These are phyloP conservation scores for Trididemnum clinides DNA, from an alignment of 23 tunicate species.

Conservation along the genomic window DNA sequence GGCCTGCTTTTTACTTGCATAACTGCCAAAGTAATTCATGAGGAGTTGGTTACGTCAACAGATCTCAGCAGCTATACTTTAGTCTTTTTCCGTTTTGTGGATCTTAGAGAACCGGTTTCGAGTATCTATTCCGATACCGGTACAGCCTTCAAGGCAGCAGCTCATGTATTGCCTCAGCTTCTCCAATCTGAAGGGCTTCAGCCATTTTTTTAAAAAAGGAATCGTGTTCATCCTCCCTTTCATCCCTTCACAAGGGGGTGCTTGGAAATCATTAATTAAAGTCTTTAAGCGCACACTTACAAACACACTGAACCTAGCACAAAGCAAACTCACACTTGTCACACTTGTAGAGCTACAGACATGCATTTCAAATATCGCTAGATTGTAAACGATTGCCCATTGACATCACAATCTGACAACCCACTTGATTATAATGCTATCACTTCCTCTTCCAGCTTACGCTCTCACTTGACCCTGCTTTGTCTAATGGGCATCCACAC, in stretches of 20 bases:
- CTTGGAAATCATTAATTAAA: background rate
- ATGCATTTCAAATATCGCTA: too few relatives aligned
- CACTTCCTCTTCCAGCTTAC: too few relatives aligned
- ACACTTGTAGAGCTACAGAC: too few relatives aligned
- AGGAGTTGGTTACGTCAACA: background rate
- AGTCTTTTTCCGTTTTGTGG: background rate
- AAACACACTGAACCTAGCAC: too few relatives aligned
- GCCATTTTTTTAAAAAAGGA: background rate
- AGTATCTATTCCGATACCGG: slow-evolving; percentile 1
- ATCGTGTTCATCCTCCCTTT: background rate
- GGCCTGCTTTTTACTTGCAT: slow-evolving; percentile 5
- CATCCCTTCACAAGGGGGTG: background rate
- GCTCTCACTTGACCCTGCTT: too few relatives aligned
- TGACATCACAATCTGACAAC: too few relatives aligned
- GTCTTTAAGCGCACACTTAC: background rate
- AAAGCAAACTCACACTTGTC: too few relatives aligned
- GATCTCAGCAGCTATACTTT: background rate
- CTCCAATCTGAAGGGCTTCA: background rate
- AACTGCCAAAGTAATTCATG: background rate
- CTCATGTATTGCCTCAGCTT: background rate
- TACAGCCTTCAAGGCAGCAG: background rate
- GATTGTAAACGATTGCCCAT: too few relatives aligned
- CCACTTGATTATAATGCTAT: too few relatives aligned
- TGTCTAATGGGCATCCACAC: too few relatives aligned
- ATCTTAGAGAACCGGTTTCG: background rate